Conservation (phyloP, 1,140 invertebrate genomes). For the Ectropis grisescens region DNA sequence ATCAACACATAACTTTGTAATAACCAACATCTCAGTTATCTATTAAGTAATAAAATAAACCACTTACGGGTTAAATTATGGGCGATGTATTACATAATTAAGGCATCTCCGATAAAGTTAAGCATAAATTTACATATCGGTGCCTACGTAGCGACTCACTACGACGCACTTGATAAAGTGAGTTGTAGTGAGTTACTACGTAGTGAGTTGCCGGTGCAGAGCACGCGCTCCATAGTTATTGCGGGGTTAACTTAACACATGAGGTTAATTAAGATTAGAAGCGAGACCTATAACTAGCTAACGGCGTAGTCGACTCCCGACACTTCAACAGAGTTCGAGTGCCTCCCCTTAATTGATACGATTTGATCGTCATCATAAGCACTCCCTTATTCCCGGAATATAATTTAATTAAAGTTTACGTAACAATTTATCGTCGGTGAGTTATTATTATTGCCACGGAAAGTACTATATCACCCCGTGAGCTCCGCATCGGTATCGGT, state of each 20-base stretch:
- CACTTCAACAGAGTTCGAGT: conserved; percentile 32
- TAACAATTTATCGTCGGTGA: conserved; percentile 13
- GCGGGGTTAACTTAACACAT: conserved; percentile 59
- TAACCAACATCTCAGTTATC: too few relatives aligned
- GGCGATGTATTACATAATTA: conserved; percentile 20
- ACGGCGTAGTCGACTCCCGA: conserved; percentile 15
- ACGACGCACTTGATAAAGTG: conserved; percentile 29
- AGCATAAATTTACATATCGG: conserved; percentile 34
- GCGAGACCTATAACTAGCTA: conserved; percentile 48
- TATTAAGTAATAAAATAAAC: conserved; percentile 12
- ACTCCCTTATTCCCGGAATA: conserved; percentile 22
- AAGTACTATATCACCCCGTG: too few relatives aligned
- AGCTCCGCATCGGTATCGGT: too few relatives aligned
- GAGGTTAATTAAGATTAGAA: conserved; percentile 63
- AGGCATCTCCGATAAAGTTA: conserved; percentile 29
- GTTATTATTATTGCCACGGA: too few relatives aligned
- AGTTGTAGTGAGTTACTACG: conserved; percentile 21
- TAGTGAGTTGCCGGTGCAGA: conserved; percentile 23
- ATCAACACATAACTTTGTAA: too few relatives aligned
- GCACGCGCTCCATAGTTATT: conserved; percentile 32
- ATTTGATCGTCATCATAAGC: conserved; percentile 43
- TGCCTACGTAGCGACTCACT: conserved; percentile 10
- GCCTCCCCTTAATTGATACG: conserved; percentile 55
- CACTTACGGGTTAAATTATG: conserved; percentile 9
- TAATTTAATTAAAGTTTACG: conserved; percentile 33